phyloP scores from a whole-genome alignment of 2,113 vertebrate species.

The Ochotona princeps region DNA sequence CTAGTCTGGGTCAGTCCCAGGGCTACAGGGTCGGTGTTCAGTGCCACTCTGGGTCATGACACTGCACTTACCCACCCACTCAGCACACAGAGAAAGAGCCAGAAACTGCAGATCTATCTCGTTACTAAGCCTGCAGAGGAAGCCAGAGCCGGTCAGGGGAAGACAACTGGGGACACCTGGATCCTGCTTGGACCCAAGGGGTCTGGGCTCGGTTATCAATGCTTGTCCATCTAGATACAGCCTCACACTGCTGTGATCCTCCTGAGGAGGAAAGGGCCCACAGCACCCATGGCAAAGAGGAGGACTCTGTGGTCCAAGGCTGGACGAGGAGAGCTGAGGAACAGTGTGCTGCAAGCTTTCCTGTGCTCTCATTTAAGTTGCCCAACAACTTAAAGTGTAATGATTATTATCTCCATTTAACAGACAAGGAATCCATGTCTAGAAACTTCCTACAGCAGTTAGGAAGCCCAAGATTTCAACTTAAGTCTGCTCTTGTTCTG shows the following conservation, averaged over 20 bases:
- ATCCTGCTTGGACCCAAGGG: background rate
- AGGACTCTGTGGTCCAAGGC: background rate
- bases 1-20: background rate
- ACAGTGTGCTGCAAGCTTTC: background rate
- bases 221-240: background rate
- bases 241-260: background rate
- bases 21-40: background rate
- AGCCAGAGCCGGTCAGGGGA: too few relatives aligned
- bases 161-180: background rate
- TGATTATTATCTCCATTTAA: background rate
- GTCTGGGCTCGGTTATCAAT: background rate
- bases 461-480: background rate
- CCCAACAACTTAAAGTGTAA: background rate
- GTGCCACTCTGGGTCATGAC: background rate
- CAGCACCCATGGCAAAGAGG: background rate
- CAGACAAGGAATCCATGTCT: background rate
- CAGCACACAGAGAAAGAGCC: background rate
- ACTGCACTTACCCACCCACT: background rate
- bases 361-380: background rate
- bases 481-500: background rate
- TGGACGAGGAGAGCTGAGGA: background rate
- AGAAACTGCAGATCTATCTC: background rate
- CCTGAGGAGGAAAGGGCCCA: background rate
- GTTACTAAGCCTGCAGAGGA: background rate
- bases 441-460: conserved; percentile 28